These are phyloP conservation scores for Istiophorus platypterus DNA, from an alignment of 2,113 vertebrate genomes.

Conservation along the genomic window DNA sequence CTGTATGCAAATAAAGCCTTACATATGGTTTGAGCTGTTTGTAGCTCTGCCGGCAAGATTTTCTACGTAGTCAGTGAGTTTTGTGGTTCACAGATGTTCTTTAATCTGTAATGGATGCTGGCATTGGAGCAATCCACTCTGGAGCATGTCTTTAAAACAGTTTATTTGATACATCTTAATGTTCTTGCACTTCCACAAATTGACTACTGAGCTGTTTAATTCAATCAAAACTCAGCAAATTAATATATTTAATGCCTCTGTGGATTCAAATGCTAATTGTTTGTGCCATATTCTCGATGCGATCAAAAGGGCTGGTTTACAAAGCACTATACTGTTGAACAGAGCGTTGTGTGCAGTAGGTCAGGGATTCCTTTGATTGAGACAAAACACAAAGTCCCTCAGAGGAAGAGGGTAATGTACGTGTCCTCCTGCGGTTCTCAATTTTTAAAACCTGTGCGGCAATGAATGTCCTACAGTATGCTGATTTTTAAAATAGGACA, in stretches of 20 bases:
- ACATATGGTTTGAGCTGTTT: conserved; percentile 76
- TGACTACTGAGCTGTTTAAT: conserved; percentile 81
- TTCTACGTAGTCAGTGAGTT: conserved; percentile 78
- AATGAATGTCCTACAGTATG: conserved; percentile 14
- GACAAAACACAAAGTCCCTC: conserved; percentile 18
- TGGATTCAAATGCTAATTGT: conserved; percentile 76
- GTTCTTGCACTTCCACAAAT: conserved; percentile 80
- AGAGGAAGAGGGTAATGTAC: neutral
- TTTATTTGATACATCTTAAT: conserved; percentile 81
- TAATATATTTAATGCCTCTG: conserved; percentile 72
- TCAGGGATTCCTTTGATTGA: conserved; percentile 58
- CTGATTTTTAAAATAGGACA: conserved; percentile 21
- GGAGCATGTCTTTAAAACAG: conserved; percentile 79
- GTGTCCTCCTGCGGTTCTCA: conserved; percentile 2
- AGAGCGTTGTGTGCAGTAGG: conserved; percentile 46
- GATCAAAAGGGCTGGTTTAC: conserved; percentile 51
- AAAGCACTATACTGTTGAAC: conserved; percentile 30
- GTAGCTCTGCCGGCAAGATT: conserved; percentile 80
- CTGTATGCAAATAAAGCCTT: conserved; percentile 82
- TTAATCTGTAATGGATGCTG: conserved; percentile 84
- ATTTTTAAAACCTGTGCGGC: conserved; percentile 16
- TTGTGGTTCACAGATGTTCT: conserved; percentile 80
- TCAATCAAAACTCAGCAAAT: conserved; percentile 82
- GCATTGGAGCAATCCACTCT: conserved; percentile 78
- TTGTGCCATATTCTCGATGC: conserved; percentile 58